These are phyloP conservation scores for Caenorhabditis sp. DNA, from an alignment of 2,888 invertebrate species.

Conservation along the genomic window DNA sequence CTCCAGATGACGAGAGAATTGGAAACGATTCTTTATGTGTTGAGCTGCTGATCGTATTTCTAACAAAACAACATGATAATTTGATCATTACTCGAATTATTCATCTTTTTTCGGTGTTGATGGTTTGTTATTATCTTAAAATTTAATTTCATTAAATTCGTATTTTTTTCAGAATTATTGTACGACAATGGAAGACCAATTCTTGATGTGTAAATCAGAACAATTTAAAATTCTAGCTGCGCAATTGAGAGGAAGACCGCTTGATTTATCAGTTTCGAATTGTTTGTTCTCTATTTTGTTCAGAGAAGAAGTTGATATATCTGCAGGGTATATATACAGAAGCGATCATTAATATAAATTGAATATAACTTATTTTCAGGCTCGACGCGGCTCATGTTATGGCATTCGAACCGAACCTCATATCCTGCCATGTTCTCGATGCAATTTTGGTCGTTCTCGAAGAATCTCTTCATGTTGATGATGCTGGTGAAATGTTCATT, in stretches of 20 bases:
- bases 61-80: neutral
- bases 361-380: slow-evolving; percentile 29
- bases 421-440: slow-evolving; percentile 60
- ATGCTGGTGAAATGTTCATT: slow-evolving; percentile 38
- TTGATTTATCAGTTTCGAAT: slow-evolving; percentile 55
- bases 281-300: slow-evolving; percentile 64
- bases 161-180: slow-evolving; percentile 24
- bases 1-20: slow-evolving; percentile 2
- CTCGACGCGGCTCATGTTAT: slow-evolving; percentile 59
- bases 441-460: slow-evolving; percentile 52
- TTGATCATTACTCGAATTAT: slow-evolving; percentile 15
- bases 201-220: slow-evolving; percentile 24
- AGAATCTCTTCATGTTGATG: slow-evolving; percentile 48
- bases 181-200: slow-evolving; percentile 15
- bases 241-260: slow-evolving; percentile 54
- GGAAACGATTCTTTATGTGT: neutral
- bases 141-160: neutral
- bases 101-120: slow-evolving; percentile 19
- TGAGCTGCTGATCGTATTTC: slow-evolving; percentile 2
- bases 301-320: slow-evolving; percentile 61
- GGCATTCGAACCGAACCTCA: slow-evolving; percentile 48
- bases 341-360: neutral
- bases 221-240: slow-evolving; percentile 61
- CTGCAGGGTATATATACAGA: slow-evolving; percentile 51
- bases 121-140: slow-evolving; percentile 14